Conservation (phyloP, 2,888 invertebrate species). For the Andrena flavipes region DNA sequence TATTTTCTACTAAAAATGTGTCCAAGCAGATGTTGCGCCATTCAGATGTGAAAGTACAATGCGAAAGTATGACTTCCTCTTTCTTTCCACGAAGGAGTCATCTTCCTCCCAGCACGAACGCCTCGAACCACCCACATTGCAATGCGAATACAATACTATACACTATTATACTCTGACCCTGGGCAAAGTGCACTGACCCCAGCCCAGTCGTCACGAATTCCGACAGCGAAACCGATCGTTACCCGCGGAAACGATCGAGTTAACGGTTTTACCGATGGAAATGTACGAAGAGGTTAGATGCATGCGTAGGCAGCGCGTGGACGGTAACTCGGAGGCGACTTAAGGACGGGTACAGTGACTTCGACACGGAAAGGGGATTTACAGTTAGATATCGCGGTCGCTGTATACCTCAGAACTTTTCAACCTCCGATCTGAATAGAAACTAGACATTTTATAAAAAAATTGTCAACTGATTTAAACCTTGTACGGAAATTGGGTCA, state of each 20-base stretch:
- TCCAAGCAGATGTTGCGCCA: no score
- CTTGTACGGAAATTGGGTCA: no score
- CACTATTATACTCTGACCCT: neutral
- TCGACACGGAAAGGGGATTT: slow-evolving; percentile 52
- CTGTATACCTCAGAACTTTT: slow-evolving; percentile 16
- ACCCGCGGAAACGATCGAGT: neutral
- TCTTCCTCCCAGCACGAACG: neutral
- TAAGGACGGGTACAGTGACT: slow-evolving; percentile 38
- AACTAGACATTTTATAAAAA: neutral
- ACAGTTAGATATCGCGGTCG: slow-evolving; percentile 61
- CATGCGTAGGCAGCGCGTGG: slow-evolving; percentile 12
- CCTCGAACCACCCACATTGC: neutral
- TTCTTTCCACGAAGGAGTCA: no score
- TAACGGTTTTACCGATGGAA: slow-evolving; percentile 28
- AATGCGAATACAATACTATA: no score
- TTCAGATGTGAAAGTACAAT: no score
- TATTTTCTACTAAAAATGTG: no score
- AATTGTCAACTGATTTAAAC: neutral
- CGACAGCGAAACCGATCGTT: neutral
- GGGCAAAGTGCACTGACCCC: neutral
- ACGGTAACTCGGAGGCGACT: slow-evolving; percentile 26
- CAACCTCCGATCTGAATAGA: neutral
- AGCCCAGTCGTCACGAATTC: neutral
- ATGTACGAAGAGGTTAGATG: slow-evolving; percentile 1
- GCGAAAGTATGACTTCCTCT: no score